Evolutionary conservation across 2,888 invertebrate species (phyloP).

Genomic region (Dorcus parallelipipedus): DNA sequence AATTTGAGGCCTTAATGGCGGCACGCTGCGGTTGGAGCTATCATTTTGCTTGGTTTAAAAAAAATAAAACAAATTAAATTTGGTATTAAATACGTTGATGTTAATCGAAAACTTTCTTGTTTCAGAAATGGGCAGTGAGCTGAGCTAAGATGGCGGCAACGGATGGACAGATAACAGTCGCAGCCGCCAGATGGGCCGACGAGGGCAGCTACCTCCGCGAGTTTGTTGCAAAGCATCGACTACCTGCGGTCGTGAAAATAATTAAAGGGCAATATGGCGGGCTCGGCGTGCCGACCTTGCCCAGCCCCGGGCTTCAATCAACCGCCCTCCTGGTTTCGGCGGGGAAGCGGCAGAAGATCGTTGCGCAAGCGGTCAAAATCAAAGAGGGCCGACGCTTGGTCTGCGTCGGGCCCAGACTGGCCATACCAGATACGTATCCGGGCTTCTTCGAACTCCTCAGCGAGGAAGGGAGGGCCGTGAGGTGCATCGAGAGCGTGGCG

Average conservation of each 20-base stretch:
- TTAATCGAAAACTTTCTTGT: constrained; percentile 28
- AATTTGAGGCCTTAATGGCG: too few species aligned
- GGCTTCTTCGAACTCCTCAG: constrained; percentile 93
- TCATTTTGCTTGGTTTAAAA: too few species aligned
- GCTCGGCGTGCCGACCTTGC: constrained; percentile 83
- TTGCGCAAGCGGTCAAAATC: constrained; percentile 85
- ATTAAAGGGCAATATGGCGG: constrained; percentile 92
- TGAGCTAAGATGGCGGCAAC: constrained; percentile 72
- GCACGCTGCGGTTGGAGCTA: too few species aligned
- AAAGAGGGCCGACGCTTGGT: constrained; percentile 83
- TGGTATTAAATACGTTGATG: too few species aligned
- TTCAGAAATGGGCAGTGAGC: constrained; percentile 56
- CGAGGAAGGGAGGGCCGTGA: constrained; percentile 88
- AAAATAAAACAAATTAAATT: too few species aligned
- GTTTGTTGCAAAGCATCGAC: constrained; percentile 66
- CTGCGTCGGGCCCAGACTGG: constrained; percentile 76
- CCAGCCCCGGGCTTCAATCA: constrained; percentile 82
- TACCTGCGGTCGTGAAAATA: constrained; percentile 86
- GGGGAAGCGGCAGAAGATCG: constrained; percentile 80
- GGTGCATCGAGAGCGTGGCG: constrained; percentile 76
- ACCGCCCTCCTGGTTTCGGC: constrained; percentile 83
- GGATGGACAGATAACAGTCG: constrained; percentile 85
- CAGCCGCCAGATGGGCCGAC: constrained; percentile 75
- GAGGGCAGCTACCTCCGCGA: constrained; percentile 72
- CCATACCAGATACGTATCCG: constrained; percentile 85